A percentile compares a stretch with the other conserved stretches of the same genome.
phyloP scores from a whole-genome alignment of 1,140 invertebrate species.

The Conopomorpha cramerella region DNA sequence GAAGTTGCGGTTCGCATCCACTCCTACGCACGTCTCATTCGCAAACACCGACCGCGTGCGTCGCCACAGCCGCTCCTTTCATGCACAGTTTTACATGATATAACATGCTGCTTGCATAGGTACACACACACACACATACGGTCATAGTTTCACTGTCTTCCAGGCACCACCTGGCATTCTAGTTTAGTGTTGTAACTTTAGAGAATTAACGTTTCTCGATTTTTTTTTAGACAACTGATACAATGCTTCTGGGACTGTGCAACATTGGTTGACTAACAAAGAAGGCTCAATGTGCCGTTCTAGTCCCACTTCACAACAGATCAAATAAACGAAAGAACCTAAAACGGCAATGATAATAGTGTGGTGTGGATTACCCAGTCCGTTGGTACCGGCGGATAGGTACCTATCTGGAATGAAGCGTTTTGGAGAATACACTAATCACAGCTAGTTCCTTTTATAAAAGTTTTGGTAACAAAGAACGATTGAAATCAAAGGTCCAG shows the following conservation, averaged over 20 bases:
- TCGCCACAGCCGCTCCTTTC: slow-evolving; percentile 62
- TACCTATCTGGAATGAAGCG: too few relatives aligned
- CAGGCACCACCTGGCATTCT: not conserved
- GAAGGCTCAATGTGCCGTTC: too few relatives aligned
- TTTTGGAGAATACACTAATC: not conserved
- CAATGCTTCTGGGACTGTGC: too few relatives aligned
- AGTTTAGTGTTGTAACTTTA: not conserved
- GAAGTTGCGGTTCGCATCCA: slow-evolving; percentile 72
- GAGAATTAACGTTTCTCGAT: not conserved
- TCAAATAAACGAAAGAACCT: too few relatives aligned
- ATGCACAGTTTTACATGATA: slow-evolving; percentile 4
- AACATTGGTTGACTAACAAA: too few relatives aligned
- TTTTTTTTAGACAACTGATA: too few relatives aligned
- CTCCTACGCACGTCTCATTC: slow-evolving; percentile 54
- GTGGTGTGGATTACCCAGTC: too few relatives aligned
- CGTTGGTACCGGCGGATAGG: too few relatives aligned
- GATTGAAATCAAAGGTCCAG: not conserved
- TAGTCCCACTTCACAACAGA: too few relatives aligned
- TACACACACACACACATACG: too few relatives aligned
- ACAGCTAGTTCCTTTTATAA: not conserved
- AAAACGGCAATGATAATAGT: too few relatives aligned
- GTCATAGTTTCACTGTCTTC: too few relatives aligned
- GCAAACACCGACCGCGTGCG: slow-evolving; percentile 7
- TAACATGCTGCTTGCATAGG: not conserved
- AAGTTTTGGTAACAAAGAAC: not conserved